These are phyloP conservation scores for Chymomyza fuscimana DNA, from an alignment of 2,888 invertebrate genomes.

Conservation along the genomic window DNA sequence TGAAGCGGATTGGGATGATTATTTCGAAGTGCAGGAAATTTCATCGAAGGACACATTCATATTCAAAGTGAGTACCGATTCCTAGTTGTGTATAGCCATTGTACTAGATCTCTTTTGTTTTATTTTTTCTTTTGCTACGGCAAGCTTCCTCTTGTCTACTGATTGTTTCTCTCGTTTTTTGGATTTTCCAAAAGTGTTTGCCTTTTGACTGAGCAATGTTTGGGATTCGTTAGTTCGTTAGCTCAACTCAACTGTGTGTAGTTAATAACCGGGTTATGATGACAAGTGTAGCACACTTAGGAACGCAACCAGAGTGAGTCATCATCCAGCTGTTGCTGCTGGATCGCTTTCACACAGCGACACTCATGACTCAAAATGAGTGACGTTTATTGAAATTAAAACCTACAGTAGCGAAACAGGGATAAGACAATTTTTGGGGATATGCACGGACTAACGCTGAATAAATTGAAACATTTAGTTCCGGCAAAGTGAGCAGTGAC, in stretches of 20 bases:
- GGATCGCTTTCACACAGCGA: background rate
- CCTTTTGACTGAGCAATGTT: slow-evolving; percentile 73
- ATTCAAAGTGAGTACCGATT: slow-evolving; percentile 87
- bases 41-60: slow-evolving; percentile 95
- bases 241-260: background rate
- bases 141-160: slow-evolving; percentile 13
- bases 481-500: slow-evolving; percentile 52
- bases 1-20: slow-evolving; percentile 94
- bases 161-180: background rate
- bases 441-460: slow-evolving; percentile 25
- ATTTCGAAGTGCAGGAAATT: slow-evolving; percentile 96
- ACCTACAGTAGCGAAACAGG: slow-evolving; percentile 35
- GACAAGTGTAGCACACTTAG: background rate
- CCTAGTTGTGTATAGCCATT: background rate
- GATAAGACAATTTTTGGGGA: background rate
- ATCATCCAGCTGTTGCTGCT: background rate
- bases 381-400: slow-evolving; percentile 72
- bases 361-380: slow-evolving; percentile 55
- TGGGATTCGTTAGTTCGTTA: slow-evolving; percentile 65
- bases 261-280: background rate
- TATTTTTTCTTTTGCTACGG: background rate
- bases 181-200: slow-evolving; percentile 38
- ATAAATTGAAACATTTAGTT: slow-evolving; percentile 71
- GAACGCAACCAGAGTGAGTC: background rate
- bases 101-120: background rate